Evolutionary conservation across 2,113 vertebrate species (phyloP).

Genomic region (Ceyx cyanopectus): DNA sequence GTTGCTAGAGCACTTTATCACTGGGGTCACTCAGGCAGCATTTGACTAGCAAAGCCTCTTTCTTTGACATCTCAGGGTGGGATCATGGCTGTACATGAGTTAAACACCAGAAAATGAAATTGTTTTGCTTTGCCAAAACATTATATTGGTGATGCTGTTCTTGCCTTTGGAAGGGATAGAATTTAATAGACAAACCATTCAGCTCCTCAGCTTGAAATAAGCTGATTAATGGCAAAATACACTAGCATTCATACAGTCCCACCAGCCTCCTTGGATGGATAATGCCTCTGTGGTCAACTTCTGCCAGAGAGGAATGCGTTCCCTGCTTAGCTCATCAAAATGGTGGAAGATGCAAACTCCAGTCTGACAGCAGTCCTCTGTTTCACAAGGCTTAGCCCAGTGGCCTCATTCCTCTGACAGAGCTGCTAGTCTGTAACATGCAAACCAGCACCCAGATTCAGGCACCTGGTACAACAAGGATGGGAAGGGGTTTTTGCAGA

Average conservation of each 20-base stretch:
- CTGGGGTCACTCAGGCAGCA: background rate
- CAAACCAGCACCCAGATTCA: background rate
- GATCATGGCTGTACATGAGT: background rate
- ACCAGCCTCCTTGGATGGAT: background rate
- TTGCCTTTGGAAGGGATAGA: background rate
- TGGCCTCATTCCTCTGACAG: background rate
- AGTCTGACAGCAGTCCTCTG: background rate
- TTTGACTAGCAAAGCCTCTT: background rate
- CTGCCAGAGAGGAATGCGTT: background rate
- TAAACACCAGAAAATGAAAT: background rate
- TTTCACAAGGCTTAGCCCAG: background rate
- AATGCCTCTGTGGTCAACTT: background rate
- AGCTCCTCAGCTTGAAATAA: background rate
- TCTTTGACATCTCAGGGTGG: background rate
- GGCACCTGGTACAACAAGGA: background rate
- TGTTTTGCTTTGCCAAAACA: background rate
- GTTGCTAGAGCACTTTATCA: background rate
- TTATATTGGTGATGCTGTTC: background rate
- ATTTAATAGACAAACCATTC: background rate
- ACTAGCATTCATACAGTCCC: background rate
- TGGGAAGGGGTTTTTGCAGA: background rate
- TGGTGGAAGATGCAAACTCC: background rate
- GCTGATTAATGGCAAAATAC: background rate
- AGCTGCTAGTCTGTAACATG: background rate
- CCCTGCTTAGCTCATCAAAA: background rate